Evolutionary conservation across 2,888 invertebrate genomes (phyloP), one percentile per base, ranked within the genome.

Genomic region (Drosophila melanocephala): DNA sequence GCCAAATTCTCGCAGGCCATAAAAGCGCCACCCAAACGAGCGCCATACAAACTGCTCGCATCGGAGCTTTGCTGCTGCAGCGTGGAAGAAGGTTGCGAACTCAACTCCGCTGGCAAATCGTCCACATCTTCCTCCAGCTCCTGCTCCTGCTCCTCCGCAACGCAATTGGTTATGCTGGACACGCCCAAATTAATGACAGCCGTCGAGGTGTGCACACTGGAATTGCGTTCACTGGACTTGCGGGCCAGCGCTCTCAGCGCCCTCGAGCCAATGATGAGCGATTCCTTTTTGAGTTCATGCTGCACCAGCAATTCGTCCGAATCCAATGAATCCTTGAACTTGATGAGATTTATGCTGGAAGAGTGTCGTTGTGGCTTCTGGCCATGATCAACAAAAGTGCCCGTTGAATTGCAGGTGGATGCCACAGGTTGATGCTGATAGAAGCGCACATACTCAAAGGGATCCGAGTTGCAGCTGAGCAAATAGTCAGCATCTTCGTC

Each of bases 1-100:
- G 95, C 94, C 76, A 96, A 93, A 94, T 96, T 95, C 92, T 96
- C 96, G 90, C 95, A 96, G 14, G 96, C 96, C 93, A 95, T 94
- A 79, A 95, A 95, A 26, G 94, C 94, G 61, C 94, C 95, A 2
- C 93, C 92, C 7, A 95, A 47, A 47, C 47, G 47, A 47, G 47
- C 47, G 47, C 47, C 26, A 26, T 47, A 47, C 26, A 47, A 16
- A 1, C 47, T 47, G 55, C 95, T 95, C 79, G 94, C 94, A 92
- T 95, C 95, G 74, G 96, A 96, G 92, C 95, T 95, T 93, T 95
- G 95, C 87, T 93, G 93, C 22, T 87, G 79, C 28, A 92, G 33
- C 2, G 72, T 64, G 2, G 63, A 37, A 0, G 79, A 37, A 0
- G 79, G 61, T 3, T 74, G 57, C 1, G 68, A 68, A 3, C 37